A percentile compares a stretch with the other conserved stretches of the same genome.
Conservation (phyloP, 2,797 vertebrate species). For the Sphenodon punctatus region DNA sequence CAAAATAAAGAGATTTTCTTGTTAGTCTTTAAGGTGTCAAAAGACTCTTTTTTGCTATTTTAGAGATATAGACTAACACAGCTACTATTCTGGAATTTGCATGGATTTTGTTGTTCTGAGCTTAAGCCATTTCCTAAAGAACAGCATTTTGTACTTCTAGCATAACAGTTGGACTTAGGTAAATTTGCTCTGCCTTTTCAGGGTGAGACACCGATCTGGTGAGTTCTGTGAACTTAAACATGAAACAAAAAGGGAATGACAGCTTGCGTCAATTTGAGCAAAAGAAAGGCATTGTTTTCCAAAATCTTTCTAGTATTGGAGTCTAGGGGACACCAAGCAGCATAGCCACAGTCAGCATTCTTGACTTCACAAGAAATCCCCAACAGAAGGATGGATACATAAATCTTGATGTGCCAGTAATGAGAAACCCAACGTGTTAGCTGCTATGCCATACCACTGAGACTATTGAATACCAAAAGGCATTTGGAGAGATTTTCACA, state of each 20-base stretch:
- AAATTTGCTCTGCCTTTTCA: background rate
- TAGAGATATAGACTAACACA: too few species aligned
- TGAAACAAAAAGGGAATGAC: background rate
- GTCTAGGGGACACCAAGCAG: background rate
- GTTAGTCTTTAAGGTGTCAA: too few species aligned
- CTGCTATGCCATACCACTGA: constrained; percentile 37
- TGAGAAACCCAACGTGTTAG: constrained; percentile 24
- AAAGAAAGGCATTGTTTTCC: background rate
- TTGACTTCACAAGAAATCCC: rapidly evolving
- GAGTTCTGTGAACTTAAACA: background rate
- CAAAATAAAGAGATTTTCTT: too few species aligned
- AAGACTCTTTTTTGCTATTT: too few species aligned
- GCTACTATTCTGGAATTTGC: too few species aligned
- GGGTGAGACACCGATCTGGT: background rate
- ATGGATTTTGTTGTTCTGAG: too few species aligned
- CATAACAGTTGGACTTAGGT: rapidly evolving
- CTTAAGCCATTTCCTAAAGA: too few species aligned
- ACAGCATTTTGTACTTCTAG: too few species aligned
- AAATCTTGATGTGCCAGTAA: constrained; percentile 13
- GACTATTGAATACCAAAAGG: constrained; percentile 48
- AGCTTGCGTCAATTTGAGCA: background rate
- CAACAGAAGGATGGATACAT: background rate
- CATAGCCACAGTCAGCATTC: background rate
- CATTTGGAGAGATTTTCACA: constrained; percentile 14
- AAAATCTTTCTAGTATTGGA: background rate